Percentiles rank a stretch among this genome's conserved stretches.
Evolutionary conservation across 2,113 vertebrate genomes (phyloP).

Genomic region (Nematolebias whitei): DNA sequence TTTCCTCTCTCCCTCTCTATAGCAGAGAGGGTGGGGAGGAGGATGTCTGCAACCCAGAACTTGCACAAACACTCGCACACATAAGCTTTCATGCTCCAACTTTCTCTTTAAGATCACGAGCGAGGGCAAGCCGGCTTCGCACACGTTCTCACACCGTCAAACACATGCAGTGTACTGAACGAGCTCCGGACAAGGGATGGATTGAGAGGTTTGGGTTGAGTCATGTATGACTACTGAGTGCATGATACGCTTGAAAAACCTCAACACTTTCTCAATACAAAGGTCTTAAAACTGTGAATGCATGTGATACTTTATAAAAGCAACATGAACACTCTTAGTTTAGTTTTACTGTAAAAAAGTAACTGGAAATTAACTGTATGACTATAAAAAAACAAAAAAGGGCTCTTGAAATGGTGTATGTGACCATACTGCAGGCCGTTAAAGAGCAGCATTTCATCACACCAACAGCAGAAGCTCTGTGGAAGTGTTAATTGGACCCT

Average conservation of each 20-base stretch:
- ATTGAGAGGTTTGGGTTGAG: constrained; percentile 54
- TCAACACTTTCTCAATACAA: constrained; percentile 19
- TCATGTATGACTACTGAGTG: constrained; percentile 57
- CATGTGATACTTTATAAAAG: background rate
- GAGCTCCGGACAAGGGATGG: constrained; percentile 42
- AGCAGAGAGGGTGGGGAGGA: constrained; percentile 32
- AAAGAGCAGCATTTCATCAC: constrained; percentile 12
- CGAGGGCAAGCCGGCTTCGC: constrained; percentile 7
- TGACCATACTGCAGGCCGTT: constrained; percentile 2
- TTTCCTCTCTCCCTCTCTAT: constrained; percentile 48
- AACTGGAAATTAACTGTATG: background rate
- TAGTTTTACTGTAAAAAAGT: too few species aligned
- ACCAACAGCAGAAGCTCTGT: constrained; percentile 3
- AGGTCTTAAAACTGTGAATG: constrained; percentile 4
- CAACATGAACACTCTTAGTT: background rate
- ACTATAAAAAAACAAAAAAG: background rate
- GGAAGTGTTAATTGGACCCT: background rate
- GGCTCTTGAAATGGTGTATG: background rate
- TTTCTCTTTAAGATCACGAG: constrained; percentile 36
- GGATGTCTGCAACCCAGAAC: constrained; percentile 48
- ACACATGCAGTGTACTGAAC: constrained; percentile 24
- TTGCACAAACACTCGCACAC: constrained; percentile 38
- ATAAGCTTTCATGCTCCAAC: constrained; percentile 42
- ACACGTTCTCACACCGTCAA: constrained; percentile 31
- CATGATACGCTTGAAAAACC: constrained; percentile 37